Percentiles rank a stretch among this genome's conserved stretches.
These are phyloP conservation scores for Hirtodrosophila histrioides DNA, from an alignment of 2,888 invertebrate genomes.

Conservation along the genomic window DNA sequence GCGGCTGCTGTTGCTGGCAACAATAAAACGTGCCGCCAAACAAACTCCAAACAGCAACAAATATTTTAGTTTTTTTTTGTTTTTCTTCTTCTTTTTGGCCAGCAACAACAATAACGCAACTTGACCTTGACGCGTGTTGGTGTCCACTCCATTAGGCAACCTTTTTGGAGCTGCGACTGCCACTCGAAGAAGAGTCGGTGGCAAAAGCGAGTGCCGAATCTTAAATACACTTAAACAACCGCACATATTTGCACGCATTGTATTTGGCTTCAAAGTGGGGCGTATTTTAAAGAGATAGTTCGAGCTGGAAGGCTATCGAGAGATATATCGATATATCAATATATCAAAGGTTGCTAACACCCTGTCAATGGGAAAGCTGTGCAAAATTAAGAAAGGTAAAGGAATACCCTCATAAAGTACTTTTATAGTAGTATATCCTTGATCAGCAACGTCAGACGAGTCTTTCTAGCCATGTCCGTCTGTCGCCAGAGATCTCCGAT, in stretches of 20 bases:
- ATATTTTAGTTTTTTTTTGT: background rate
- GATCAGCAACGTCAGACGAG: too few species aligned
- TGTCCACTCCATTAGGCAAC: slow-evolving; percentile 47
- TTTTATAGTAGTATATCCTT: too few species aligned
- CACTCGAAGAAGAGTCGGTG: background rate
- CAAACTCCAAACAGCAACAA: slow-evolving; percentile 41
- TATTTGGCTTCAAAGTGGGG: too few species aligned
- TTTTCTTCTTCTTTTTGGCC: background rate
- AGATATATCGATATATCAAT: too few species aligned
- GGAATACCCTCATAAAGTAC: too few species aligned
- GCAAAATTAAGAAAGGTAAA: too few species aligned
- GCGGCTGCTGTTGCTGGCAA: slow-evolving; percentile 35
- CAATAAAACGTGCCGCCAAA: slow-evolving; percentile 71
- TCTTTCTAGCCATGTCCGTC: too few species aligned
- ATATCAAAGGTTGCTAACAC: too few species aligned
- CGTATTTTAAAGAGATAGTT: too few species aligned
- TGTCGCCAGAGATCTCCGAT: too few species aligned
- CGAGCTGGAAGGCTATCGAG: too few species aligned
- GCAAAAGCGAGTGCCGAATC: slow-evolving; percentile 5
- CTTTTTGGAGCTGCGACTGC: background rate
- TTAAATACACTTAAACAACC: slow-evolving; percentile 12
- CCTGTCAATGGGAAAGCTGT: too few species aligned
- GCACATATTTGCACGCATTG: background rate
- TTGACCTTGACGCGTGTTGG: slow-evolving; percentile 54
- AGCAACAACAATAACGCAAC: slow-evolving; percentile 14